These are phyloP conservation scores for Phortica variegata DNA, from an alignment of 1,140 invertebrate species.

Conservation along the genomic window DNA sequence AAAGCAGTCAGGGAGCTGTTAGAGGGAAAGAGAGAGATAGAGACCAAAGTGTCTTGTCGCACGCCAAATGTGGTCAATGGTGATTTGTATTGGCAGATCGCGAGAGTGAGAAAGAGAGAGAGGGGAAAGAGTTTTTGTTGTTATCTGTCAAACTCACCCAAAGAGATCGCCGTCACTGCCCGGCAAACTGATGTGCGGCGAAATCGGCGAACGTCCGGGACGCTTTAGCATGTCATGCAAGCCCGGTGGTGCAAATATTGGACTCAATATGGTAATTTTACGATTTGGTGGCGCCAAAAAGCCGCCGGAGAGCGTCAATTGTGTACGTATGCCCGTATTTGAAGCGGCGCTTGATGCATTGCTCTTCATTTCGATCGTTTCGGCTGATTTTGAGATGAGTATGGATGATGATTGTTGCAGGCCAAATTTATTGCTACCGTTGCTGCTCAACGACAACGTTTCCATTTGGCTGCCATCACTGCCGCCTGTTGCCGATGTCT, in stretches of 20 bases:
- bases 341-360: slow-evolving; percentile 19
- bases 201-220: slow-evolving; percentile 45
- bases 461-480: slow-evolving; percentile 6
- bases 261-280: slow-evolving; percentile 55
- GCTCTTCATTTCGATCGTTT: slow-evolving; percentile 55
- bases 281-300: slow-evolving; percentile 52
- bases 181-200: slow-evolving; percentile 52
- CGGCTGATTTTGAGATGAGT: slow-evolving; percentile 54
- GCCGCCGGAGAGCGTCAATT: slow-evolving; percentile 51
- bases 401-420: slow-evolving; percentile 53
- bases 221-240: slow-evolving; percentile 52
- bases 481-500: slow-evolving; percentile 19
- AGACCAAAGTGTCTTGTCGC: not conserved
- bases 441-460: slow-evolving; percentile 11
- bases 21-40: not conserved
- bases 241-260: slow-evolving; percentile 50
- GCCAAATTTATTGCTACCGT: slow-evolving; percentile 37
- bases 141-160: no score
- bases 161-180: slow-evolving; percentile 54
- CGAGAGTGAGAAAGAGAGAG: not conserved
- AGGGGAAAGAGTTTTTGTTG: not conserved
- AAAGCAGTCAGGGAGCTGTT: not conserved
- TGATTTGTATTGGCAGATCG: not conserved
- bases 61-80: not conserved
- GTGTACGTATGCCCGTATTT: slow-evolving; percentile 43